These are phyloP conservation scores for Syngnathus rostellatus DNA, from an alignment of 2,797 vertebrate species.

Conservation along the genomic window DNA sequence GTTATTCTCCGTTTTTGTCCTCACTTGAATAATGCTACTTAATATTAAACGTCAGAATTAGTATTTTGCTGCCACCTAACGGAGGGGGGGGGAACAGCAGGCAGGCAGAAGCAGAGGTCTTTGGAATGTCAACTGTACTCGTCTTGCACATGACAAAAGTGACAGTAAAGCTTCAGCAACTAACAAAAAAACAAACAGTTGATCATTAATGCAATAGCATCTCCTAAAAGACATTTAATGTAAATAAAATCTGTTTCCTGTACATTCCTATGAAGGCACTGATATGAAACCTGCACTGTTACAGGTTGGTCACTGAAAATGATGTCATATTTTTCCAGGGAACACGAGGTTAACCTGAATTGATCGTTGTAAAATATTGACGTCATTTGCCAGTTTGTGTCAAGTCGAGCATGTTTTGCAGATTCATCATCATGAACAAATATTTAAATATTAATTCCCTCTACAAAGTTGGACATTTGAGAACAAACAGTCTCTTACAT, in stretches of 20 bases:
- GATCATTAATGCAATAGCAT: neutral
- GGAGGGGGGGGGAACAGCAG: neutral
- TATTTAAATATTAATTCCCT: neutral
- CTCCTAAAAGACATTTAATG: neutral
- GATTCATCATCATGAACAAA: neutral
- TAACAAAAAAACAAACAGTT: neutral
- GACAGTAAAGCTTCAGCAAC: neutral
- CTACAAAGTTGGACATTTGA: neutral
- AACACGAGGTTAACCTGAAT: neutral
- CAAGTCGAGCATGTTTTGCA: neutral
- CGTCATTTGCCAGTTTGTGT: neutral
- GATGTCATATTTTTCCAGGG: neutral
- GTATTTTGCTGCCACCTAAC: constrained; percentile 32
- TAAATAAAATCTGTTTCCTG: neutral
- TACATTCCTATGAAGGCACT: neutral
- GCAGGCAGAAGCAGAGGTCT: neutral
- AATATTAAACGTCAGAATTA: neutral
- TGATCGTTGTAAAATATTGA: neutral
- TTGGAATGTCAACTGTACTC: neutral
- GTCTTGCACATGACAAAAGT: neutral
- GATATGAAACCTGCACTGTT: neutral
- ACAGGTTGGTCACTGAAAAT: neutral
- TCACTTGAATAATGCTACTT: neutral
- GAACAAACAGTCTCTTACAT: neutral
- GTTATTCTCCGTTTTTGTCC: neutral